Evolutionary conservation across 1,140 invertebrate genomes (phyloP).

Genomic region (Plodia interpunctella): DNA sequence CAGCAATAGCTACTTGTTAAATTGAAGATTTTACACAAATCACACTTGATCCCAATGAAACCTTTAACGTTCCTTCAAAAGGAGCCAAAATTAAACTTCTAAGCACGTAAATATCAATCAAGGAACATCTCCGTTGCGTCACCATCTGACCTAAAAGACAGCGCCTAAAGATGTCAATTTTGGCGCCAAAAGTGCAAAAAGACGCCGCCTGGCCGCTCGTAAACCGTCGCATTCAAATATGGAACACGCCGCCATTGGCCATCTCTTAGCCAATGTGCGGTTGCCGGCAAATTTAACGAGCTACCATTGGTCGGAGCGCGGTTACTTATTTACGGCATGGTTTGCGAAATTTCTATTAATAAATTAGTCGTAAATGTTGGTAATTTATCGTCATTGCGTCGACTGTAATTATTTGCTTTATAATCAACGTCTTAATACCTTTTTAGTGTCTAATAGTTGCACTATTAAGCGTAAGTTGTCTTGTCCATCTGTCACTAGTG

Average conservation of each 20-base stretch:
- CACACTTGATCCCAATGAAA: conserved; percentile 3
- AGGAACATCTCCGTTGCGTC: neutral
- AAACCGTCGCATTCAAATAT: conserved; percentile 72
- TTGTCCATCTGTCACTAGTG: too few species aligned
- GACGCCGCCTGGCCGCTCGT: conserved; percentile 59
- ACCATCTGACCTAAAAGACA: conserved; percentile 14
- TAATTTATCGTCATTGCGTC: conserved; percentile 68
- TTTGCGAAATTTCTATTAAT: conserved; percentile 75
- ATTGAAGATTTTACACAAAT: conserved; percentile 2
- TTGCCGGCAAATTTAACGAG: conserved; percentile 58
- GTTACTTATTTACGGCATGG: conserved; percentile 70
- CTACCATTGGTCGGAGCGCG: conserved; percentile 51
- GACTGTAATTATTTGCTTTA: conserved; percentile 70
- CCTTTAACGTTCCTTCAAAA: too few species aligned
- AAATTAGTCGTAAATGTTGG: conserved; percentile 69
- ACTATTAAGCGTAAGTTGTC: too few species aligned
- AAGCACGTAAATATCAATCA: conserved; percentile 2
- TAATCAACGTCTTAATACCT: conserved; percentile 55
- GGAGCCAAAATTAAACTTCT: neutral
- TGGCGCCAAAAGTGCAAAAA: conserved; percentile 69
- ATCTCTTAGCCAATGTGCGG: conserved; percentile 49
- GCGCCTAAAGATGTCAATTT: conserved; percentile 48
- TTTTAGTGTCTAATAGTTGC: neutral
- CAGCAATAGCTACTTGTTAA: neutral
- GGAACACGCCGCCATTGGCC: conserved; percentile 54